Evolutionary conservation across 2,888 invertebrate species (phyloP).

Genomic region (Caenorhabditis afra): DNA sequence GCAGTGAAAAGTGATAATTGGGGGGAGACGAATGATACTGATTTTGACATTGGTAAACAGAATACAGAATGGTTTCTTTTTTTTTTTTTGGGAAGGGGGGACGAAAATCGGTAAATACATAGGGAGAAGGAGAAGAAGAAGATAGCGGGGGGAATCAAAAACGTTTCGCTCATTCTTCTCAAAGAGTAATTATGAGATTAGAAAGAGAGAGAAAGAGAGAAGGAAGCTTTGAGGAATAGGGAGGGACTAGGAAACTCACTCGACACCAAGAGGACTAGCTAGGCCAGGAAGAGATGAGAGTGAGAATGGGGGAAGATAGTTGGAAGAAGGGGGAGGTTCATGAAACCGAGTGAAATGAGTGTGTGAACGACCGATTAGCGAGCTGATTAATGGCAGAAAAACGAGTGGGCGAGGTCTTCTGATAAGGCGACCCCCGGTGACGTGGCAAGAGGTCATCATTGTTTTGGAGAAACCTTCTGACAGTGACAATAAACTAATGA

Average conservation of each 20-base stretch:
- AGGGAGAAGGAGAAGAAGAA: not conserved
- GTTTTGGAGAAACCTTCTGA: not conserved
- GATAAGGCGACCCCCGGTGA: constrained; percentile 12
- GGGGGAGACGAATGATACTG: not conserved
- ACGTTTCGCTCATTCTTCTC: not conserved
- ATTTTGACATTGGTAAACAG: constrained; percentile 1
- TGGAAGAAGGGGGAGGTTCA: constrained; percentile 15
- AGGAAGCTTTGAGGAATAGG: not conserved
- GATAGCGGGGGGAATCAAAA: not conserved
- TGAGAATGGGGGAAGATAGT: not conserved
- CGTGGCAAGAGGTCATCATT: constrained; percentile 22
- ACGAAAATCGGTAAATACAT: too few relatives aligned
- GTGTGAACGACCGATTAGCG: constrained; percentile 15
- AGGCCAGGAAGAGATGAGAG: not conserved
- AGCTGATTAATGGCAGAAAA: constrained; percentile 5
- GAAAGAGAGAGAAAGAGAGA: constrained; percentile 7
- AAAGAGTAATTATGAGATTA: not conserved
- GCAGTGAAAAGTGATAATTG: not conserved
- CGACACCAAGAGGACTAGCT: not conserved
- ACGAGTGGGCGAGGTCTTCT: constrained; percentile 26
- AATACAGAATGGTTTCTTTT: too few relatives aligned
- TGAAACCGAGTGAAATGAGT: not conserved
- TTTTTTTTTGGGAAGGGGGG: too few relatives aligned
- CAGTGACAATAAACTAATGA: constrained; percentile 44
- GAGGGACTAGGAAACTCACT: too few relatives aligned